phyloP scores from a whole-genome alignment of 1,140 invertebrate genomes.

The Drosophila rhopaloa region DNA sequence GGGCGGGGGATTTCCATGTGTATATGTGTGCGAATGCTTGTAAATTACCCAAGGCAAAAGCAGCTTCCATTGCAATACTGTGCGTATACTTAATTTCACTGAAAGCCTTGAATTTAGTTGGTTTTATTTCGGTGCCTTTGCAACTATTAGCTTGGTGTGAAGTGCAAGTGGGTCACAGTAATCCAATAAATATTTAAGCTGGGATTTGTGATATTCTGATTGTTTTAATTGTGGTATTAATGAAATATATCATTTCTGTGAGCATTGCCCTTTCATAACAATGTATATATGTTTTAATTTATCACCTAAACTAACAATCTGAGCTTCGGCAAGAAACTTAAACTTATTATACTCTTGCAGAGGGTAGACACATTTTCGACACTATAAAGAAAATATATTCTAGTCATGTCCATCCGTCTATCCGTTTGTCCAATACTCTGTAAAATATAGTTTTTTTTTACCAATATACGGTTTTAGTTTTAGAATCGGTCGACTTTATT shows the following conservation, averaged over 20 bases:
- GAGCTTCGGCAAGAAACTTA: too few species aligned
- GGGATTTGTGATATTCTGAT: not conserved
- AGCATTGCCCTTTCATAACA: not conserved
- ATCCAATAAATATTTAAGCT: constrained; percentile 20
- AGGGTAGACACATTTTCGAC: too few species aligned
- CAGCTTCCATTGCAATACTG: constrained; percentile 36
- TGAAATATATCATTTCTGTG: not conserved
- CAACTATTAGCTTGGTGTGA: constrained; percentile 4
- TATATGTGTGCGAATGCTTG: constrained; percentile 14
- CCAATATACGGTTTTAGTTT: too few species aligned
- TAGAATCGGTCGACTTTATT: too few species aligned
- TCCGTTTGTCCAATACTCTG: too few species aligned
- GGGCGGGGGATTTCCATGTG: constrained; percentile 4
- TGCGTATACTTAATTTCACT: constrained; percentile 71
- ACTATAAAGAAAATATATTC: too few species aligned
- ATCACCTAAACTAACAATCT: not conserved
- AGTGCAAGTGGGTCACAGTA: constrained; percentile 37
- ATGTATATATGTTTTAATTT: not conserved
- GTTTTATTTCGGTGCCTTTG: constrained; percentile 23
- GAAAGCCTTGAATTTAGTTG: constrained; percentile 35
- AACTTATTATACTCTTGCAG: too few species aligned
- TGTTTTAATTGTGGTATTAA: not conserved
- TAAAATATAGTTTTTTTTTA: too few species aligned
- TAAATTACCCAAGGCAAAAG: constrained; percentile 60
- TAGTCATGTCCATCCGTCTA: too few species aligned